phyloP scores from a whole-genome alignment of 1,140 invertebrate species.

The Nasonia longicornis region DNA sequence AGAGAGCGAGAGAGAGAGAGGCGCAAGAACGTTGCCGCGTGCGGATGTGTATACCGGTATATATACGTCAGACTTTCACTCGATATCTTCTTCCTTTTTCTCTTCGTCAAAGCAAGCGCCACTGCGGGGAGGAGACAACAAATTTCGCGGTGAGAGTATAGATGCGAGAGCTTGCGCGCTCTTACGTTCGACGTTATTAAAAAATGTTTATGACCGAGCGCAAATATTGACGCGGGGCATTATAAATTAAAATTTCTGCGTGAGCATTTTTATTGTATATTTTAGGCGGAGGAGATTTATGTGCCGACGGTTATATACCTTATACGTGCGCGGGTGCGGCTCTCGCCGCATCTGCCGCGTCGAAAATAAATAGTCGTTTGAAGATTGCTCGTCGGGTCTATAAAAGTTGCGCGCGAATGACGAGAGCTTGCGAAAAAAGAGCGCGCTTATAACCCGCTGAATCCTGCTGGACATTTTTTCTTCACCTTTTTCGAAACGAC shows the following conservation, averaged over 20 bases:
- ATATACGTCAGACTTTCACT: neutral
- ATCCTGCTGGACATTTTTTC: neutral
- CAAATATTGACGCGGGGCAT: neutral
- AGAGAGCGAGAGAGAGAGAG: neutral
- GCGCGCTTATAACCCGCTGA: neutral
- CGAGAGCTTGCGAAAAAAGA: neutral
- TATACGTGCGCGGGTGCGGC: no score
- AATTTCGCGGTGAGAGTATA: neutral
- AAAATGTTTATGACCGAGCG: neutral
- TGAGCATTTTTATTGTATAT: neutral
- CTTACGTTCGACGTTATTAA: neutral
- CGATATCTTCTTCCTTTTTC: neutral
- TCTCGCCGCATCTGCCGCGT: neutral
- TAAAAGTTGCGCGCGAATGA: neutral
- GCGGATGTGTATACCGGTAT: neutral
- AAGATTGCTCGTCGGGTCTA: neutral
- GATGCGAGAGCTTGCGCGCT: neutral
- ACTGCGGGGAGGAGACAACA: neutral
- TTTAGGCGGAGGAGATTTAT: neutral
- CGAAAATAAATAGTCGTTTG: neutral
- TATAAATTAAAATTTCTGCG: constrained; percentile 1
- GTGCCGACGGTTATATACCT: neutral
- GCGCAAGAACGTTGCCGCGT: neutral
- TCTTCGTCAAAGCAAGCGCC: neutral
- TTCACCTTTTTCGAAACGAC: neutral